Evolutionary conservation across 2,888 invertebrate species (phyloP).

Genomic region (Calameuta idolon): DNA sequence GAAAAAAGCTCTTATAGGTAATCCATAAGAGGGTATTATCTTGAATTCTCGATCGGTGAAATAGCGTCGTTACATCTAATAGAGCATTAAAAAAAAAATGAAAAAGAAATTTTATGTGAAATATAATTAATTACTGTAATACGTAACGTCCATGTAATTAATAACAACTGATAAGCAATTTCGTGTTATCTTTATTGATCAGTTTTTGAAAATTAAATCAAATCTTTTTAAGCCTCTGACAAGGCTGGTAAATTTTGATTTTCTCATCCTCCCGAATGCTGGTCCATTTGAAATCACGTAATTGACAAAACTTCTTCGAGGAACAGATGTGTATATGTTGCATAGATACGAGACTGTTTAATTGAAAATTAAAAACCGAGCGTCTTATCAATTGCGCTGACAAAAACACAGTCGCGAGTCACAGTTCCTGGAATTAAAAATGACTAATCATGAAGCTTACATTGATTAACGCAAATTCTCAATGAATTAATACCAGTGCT

Average conservation of each 20-base stretch:
- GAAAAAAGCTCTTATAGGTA: constrained; percentile 33
- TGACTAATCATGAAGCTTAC: too few relatives aligned
- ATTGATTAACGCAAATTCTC: too few relatives aligned
- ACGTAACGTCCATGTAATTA: not conserved
- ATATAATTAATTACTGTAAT: not conserved
- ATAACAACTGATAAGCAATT: not conserved
- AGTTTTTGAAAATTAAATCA: not conserved
- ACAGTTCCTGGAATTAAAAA: too few relatives aligned
- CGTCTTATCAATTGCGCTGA: not conserved
- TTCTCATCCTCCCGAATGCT: not conserved
- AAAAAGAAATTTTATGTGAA: not conserved
- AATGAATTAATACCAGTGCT: too few relatives aligned
- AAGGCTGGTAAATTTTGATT: too few relatives aligned
- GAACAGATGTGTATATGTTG: not conserved
- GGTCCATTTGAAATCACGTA: not conserved
- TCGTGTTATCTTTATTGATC: not conserved
- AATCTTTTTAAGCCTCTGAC: too few relatives aligned
- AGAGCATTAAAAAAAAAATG: not conserved
- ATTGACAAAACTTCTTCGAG: not conserved
- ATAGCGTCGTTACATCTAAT: not conserved
- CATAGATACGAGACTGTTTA: not conserved
- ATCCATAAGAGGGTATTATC: not conserved
- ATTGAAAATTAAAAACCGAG: not conserved
- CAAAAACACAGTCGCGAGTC: not conserved
- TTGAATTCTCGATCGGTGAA: not conserved